Percentiles rank a stretch among this genome's conserved stretches.
These are phyloP conservation scores for Silurus meridionalis DNA, from an alignment of 2,113 vertebrate genomes.

Conservation along the genomic window DNA sequence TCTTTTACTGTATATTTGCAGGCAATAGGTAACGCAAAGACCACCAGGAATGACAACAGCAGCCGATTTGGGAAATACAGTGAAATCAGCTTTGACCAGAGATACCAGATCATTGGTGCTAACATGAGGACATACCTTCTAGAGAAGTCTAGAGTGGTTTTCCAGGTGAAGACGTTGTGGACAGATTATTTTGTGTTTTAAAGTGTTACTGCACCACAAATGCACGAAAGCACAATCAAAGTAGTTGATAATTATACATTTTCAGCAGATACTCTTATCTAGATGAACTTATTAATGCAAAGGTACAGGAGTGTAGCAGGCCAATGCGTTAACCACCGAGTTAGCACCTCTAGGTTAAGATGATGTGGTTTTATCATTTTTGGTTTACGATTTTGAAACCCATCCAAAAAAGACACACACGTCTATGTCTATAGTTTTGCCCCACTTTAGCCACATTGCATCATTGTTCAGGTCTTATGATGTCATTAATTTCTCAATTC, in stretches of 20 bases:
- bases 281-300: not conserved
- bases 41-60: constrained; percentile 96
- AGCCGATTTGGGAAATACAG: constrained; percentile 98
- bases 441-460: not conserved
- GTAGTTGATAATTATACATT: not conserved
- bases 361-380: not conserved
- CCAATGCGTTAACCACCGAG: not conserved
- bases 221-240: not conserved
- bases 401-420: too few relatives aligned
- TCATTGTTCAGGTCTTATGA: not conserved
- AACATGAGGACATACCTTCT: constrained; percentile 97
- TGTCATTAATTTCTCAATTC: not conserved
- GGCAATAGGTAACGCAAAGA: constrained; percentile 98
- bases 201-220: not conserved
- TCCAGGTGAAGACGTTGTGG: constrained; percentile 77
- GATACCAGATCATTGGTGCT: constrained; percentile 88
- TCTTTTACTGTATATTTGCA: constrained; percentile 55
- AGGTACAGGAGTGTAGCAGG: not conserved
- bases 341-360: not conserved
- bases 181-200: not conserved
- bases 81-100: constrained; percentile 91
- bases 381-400: not conserved
- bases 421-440: not conserved
- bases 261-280: not conserved
- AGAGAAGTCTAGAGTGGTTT: constrained; percentile 97